Percentiles rank a stretch among this genome's conserved stretches.
Evolutionary conservation across 2,888 invertebrate genomes (phyloP).

Genomic region (Tipula vernalis): DNA sequence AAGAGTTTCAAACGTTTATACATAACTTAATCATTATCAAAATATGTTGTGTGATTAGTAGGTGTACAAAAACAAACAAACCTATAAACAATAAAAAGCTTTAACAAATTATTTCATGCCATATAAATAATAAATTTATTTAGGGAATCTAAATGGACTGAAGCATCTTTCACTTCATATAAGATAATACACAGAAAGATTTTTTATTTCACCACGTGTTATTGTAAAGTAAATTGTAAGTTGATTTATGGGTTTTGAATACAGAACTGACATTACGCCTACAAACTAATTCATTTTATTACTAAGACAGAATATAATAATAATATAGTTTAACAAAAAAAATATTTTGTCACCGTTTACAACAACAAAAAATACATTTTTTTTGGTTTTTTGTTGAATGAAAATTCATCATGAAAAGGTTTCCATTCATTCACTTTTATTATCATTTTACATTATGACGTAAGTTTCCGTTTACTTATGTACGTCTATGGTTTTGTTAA

Average conservation of each 20-base stretch:
- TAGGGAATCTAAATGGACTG: not conserved
- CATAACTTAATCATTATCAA: not conserved
- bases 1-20: not conserved
- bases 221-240: not conserved
- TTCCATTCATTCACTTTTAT: not conserved
- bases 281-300: not conserved
- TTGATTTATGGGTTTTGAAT: not conserved
- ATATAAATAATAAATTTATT: not conserved
- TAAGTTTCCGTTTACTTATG: not conserved
- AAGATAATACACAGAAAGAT: not conserved
- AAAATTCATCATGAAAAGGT: not conserved
- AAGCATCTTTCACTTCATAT: not conserved
- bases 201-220: not conserved
- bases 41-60: not conserved
- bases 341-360: not conserved
- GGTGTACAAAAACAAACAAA: not conserved
- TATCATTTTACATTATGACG: not conserved
- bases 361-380: not conserved
- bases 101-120: not conserved
- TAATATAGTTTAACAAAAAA: not conserved
- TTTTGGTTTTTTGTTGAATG: not conserved
- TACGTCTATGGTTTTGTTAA: not conserved
- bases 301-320: not conserved
- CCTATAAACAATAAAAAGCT: not conserved
- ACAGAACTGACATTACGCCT: not conserved